phyloP scores from a whole-genome alignment of 2,888 invertebrate species.

The Drymonia ruficornis region DNA sequence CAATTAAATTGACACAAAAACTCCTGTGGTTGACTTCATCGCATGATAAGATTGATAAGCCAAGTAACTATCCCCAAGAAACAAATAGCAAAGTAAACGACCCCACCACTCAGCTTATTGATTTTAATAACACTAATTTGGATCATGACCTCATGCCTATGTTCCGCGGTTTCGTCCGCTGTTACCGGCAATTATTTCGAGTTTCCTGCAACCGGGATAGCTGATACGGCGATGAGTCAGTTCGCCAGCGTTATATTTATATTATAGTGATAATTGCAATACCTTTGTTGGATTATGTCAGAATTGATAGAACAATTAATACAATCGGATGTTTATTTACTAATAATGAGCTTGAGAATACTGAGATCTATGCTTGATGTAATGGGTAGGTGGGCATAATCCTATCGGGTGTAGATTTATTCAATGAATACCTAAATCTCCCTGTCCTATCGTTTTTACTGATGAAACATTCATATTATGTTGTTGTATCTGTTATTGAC shows the following conservation, averaged over 20 bases:
- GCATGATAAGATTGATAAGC: neutral
- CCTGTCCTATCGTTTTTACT: no score
- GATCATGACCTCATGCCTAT: conserved; percentile 33
- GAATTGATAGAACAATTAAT: conserved; percentile 14
- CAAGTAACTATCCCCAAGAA: conserved; percentile 14
- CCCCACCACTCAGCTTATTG: conserved; percentile 41
- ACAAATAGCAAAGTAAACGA: conserved; percentile 13
- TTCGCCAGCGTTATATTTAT: conserved; percentile 20
- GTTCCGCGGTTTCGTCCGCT: conserved; percentile 28
- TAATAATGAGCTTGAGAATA: no score
- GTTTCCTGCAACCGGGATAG: conserved; percentile 35
- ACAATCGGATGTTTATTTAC: neutral
- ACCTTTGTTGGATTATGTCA: conserved; percentile 21
- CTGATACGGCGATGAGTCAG: conserved; percentile 28
- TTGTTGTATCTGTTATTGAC: no score
- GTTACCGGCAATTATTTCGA: conserved; percentile 24
- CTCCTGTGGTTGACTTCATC: neutral
- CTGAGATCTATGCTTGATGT: no score
- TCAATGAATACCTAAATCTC: no score
- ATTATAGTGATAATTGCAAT: conserved; percentile 22
- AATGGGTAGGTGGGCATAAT: no score
- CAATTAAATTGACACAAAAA: no score
- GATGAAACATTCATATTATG: no score
- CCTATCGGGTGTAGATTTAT: no score
- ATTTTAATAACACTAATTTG: conserved; percentile 31